A percentile compares a stretch with the other conserved stretches of the same genome.
These are phyloP conservation scores for Tetramorium alpestre DNA, from an alignment of 1,140 invertebrate species.

Conservation along the genomic window DNA sequence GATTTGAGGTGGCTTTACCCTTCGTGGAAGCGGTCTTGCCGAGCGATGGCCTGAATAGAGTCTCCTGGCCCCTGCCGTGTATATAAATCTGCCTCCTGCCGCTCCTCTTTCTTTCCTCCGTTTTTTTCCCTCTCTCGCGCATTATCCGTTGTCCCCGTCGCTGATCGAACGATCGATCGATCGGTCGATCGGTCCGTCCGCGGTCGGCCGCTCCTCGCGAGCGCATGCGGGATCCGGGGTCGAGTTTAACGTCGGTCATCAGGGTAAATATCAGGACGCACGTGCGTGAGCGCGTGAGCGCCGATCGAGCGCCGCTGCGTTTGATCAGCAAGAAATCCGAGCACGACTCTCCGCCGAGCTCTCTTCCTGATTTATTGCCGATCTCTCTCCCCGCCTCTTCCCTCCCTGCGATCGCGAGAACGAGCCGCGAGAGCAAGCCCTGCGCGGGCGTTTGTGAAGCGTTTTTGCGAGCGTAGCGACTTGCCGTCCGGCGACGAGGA, in stretches of 20 bases:
- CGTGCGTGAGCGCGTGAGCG: conserved; percentile 24
- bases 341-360: conserved; percentile 36
- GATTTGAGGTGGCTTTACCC: conserved; percentile 82
- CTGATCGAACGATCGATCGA: conserved; percentile 10
- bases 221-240: conserved; percentile 4
- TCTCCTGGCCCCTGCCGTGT: conserved; percentile 42
- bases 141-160: background rate
- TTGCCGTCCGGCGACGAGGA: background rate
- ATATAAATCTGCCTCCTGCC: conserved; percentile 61
- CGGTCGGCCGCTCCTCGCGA: conserved; percentile 4
- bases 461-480: conserved; percentile 16
- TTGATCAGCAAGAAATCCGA: conserved; percentile 60
- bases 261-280: conserved; percentile 67
- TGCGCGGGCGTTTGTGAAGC: conserved; percentile 52
- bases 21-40: conserved; percentile 82
- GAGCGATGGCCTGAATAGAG: conserved; percentile 81
- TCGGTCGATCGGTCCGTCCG: conserved; percentile 23
- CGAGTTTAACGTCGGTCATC: conserved; percentile 49
- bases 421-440: conserved; percentile 1
- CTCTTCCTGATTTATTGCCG: conserved; percentile 70
- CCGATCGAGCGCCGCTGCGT: conserved; percentile 2
- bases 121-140: background rate
- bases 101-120: background rate
- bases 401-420: conserved; percentile 22
- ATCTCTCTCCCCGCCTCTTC: conserved; percentile 15